Base-by-base conservation (phyloP, 2,888 invertebrate genomes). In the Zhengitettix transpicula region DNA sequence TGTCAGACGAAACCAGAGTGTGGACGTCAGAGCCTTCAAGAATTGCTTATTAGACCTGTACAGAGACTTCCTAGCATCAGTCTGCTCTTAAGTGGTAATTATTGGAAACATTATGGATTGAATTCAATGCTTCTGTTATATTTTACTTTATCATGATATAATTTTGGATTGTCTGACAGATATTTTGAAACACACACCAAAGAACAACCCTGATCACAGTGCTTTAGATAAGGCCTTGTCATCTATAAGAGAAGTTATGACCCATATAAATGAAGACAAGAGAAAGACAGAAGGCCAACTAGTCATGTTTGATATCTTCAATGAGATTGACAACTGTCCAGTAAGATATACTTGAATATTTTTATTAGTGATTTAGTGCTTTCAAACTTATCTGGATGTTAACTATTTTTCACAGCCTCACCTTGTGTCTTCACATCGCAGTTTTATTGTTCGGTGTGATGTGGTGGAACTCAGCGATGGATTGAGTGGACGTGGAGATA, bases 321-420 rank as follows among this genome's bases (percentile, higher is more conserved):
- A 97, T 73, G 96, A 97, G 72, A 98, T 99, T 69, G 97, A 98
- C 71, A 91, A 93, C 73, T 97, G 96, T 74, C 97, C 98, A 65
- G 91, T 91, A 73, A 77, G 63, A 59, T 14, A 8, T 16, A 12
- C 10, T 51, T 1, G 52, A 16, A 10, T 9, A 14, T 8, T 17
- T 28, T 53, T n/a, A 16, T 10, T n/a, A 16, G 10, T 28, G 11
- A 12, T 53, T 9, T 28, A 12, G 9, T 47, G 12, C n/a, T 12
- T 7, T 7, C 9, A 2, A n/a, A 53, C 16, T 53, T n/a, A 17
- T 17, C n/a, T 15, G 8, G 10, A 53, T 53, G 17, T n/a, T 12
- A n/a, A n/a, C n/a, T 12, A 47, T 47, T 63, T 63, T 67, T 73
- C 72, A 42, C 74, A 90, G 89, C 85, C 95, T 1, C 89, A 93